phyloP scores from a whole-genome alignment of 2,797 vertebrate species.

The Remorina albescens region DNA sequence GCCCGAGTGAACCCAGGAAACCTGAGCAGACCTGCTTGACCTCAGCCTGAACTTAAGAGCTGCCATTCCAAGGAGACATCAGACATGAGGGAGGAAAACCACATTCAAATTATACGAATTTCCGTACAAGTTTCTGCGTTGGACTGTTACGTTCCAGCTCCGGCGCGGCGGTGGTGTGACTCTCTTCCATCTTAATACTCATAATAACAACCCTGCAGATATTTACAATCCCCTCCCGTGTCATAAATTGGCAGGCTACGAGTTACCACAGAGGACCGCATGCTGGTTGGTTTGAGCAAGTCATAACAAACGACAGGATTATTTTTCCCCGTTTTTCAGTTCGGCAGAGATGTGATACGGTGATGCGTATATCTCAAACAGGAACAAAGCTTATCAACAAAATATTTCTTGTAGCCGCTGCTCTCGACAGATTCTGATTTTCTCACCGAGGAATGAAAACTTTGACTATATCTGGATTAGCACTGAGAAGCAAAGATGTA shows the following conservation, averaged over 20 bases:
- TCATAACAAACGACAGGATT: slow-evolving; percentile 50
- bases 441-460: not conserved
- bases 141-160: slow-evolving; percentile 13
- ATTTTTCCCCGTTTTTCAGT: slow-evolving; percentile 32
- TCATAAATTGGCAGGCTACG: slow-evolving; percentile 43
- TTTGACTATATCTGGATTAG: not conserved
- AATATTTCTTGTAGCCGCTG: slow-evolving; percentile 5
- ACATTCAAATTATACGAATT: slow-evolving; percentile 30
- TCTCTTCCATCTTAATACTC: slow-evolving; percentile 15
- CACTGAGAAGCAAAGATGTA: not conserved
- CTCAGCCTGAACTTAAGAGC: slow-evolving; percentile 54
- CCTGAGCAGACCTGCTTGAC: slow-evolving; percentile 51
- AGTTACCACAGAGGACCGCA: slow-evolving; percentile 33
- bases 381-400: slow-evolving; percentile 5
- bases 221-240: slow-evolving; percentile 39
- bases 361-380: slow-evolving; percentile 16
- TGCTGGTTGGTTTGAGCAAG: slow-evolving; percentile 47
- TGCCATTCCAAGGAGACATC: slow-evolving; percentile 17
- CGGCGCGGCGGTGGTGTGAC: slow-evolving; percentile 16
- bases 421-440: slow-evolving; percentile 15
- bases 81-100: slow-evolving; percentile 35
- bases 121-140: slow-evolving; percentile 2
- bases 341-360: slow-evolving; percentile 22
- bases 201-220: slow-evolving; percentile 44
- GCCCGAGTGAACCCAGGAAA: slow-evolving; percentile 48